These are phyloP conservation scores for Mus pahari DNA, from an alignment of 2,113 vertebrate species.

Conservation along the genomic window DNA sequence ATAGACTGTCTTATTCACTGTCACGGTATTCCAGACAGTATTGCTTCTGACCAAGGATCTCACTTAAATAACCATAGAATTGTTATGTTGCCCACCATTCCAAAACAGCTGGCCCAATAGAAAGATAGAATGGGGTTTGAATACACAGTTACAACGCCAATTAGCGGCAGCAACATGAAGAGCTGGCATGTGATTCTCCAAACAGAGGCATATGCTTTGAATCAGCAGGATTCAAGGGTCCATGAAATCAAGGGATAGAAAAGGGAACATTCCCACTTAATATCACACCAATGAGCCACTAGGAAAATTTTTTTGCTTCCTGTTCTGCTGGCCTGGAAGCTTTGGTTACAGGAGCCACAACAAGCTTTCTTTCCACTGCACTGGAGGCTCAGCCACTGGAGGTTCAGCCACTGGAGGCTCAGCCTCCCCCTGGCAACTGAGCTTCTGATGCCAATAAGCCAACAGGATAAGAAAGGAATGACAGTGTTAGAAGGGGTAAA, in stretches of 20 bases:
- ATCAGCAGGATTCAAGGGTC: background rate
- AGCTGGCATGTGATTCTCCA: background rate
- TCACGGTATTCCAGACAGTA: background rate
- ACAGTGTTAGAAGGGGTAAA: background rate
- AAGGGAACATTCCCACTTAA: background rate
- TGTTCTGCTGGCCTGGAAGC: background rate
- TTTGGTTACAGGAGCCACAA: background rate
- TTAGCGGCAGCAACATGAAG: background rate
- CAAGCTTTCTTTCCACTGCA: background rate
- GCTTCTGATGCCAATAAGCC: background rate
- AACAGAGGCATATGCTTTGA: background rate
- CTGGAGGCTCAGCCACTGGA: background rate
- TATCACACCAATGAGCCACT: background rate
- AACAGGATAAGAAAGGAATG: background rate
- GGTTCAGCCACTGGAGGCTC: background rate
- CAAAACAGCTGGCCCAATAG: background rate
- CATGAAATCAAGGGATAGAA: background rate
- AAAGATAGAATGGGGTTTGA: background rate
- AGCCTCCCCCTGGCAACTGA: too few species aligned
- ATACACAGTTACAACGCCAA: background rate
- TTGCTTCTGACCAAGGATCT: background rate
- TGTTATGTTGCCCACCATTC: background rate
- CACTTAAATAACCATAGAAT: background rate
- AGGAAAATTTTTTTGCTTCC: background rate
- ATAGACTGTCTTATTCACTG: background rate